Conservation (phyloP, 2,797 vertebrate species). For the Anguilla anguilla region DNA sequence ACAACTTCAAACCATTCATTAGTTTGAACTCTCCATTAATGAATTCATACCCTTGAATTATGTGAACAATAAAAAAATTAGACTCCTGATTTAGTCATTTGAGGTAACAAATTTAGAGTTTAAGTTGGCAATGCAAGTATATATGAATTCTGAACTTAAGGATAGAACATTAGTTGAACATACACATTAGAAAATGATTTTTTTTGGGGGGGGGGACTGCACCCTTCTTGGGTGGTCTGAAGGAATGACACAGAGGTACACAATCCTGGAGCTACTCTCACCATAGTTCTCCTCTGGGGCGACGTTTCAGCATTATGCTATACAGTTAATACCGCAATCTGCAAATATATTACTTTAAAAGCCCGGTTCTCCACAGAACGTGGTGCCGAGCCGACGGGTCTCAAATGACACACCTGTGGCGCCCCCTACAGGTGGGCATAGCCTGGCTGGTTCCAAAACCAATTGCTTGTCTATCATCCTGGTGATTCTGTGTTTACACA, state of each 20-base stretch:
- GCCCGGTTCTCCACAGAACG: not conserved
- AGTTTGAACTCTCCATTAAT: not conserved
- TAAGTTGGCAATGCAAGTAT: not conserved
- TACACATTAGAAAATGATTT: not conserved
- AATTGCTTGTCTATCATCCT: not conserved
- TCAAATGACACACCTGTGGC: not conserved
- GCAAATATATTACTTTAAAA: not conserved
- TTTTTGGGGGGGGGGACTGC: not conserved
- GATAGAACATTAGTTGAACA: not conserved
- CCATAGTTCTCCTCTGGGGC: not conserved
- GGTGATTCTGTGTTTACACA: constrained; percentile 9
- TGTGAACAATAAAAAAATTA: not conserved
- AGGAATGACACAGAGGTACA: constrained; percentile 9
- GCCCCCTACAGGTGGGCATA: not conserved
- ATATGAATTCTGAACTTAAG: not conserved
- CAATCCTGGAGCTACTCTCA: not conserved
- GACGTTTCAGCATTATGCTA: not conserved
- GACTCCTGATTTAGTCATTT: constrained; percentile 1
- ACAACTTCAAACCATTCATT: not conserved
- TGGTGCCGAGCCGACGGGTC: not conserved
- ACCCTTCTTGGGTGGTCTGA: not conserved
- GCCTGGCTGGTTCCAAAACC: constrained; percentile 11
- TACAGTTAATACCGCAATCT: not conserved
- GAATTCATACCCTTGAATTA: not conserved
- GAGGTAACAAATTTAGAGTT: not conserved